A percentile compares a stretch with the other conserved stretches of the same genome.
Evolutionary conservation across 2,888 invertebrate species (phyloP).

Genomic region (Heliconius hortense): DNA sequence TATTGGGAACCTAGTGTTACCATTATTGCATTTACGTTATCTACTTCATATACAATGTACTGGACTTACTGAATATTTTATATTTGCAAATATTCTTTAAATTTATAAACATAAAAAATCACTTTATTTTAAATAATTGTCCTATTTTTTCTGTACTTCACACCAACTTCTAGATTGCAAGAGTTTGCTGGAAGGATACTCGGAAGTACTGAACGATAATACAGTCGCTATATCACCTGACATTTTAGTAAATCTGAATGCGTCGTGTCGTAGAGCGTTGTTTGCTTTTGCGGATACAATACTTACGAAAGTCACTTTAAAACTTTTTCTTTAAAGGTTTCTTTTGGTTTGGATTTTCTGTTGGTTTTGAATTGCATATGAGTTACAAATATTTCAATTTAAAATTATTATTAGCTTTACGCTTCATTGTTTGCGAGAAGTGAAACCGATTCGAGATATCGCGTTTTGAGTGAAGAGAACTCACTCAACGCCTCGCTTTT

Average conservation of each 20-base stretch:
- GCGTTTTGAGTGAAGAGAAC: no score
- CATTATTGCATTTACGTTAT: no score
- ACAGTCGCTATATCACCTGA: conserved; percentile 14
- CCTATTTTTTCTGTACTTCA: no score
- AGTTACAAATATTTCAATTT: neutral
- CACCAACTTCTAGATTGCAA: neutral
- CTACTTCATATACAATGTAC: neutral
- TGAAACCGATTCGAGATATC: no score
- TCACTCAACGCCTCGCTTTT: no score
- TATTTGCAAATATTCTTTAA: no score
- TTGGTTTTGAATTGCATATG: neutral
- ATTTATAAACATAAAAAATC: no score
- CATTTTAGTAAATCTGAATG: conserved; percentile 16
- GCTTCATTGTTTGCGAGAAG: no score
- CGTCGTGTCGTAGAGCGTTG: neutral
- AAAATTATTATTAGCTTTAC: no score
- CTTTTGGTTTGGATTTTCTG: no score
- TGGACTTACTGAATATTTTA: neutral
- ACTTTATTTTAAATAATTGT: no score
- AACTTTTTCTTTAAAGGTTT: neutral
- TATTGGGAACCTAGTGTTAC: no score
- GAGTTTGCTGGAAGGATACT: neutral
- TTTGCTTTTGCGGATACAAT: conserved; percentile 9
- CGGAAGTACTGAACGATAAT: neutral
- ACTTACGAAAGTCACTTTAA: conserved; percentile 1